phyloP scores from a whole-genome alignment of 30 jellyfish, hydroid and myxozoan genomes.

The Phacellophora camtschatica region DNA sequence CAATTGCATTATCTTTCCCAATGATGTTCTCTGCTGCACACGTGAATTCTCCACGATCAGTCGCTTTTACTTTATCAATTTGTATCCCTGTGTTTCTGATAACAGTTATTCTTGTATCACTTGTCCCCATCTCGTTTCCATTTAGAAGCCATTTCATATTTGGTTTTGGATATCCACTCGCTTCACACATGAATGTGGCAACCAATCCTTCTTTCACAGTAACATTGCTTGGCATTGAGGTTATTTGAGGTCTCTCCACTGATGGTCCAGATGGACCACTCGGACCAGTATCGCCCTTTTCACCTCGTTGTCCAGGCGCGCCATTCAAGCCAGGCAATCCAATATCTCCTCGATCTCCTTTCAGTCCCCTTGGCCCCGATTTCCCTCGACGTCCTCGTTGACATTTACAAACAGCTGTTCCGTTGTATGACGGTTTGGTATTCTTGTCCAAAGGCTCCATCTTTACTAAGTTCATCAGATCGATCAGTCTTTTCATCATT shows the following conservation, averaged over 20 bases:
- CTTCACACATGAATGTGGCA: constrained; percentile 22
- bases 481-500: no score
- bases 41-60: constrained; percentile 6
- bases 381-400: constrained; percentile 31
- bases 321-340: background rate
- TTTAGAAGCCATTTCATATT: constrained; percentile 12
- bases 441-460: no score
- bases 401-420: no score
- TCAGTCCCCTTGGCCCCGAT: constrained; percentile 22
- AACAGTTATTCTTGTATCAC: background rate
- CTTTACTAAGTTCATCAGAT: no score
- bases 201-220: constrained; percentile 13
- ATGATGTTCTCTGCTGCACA: constrained; percentile 29
- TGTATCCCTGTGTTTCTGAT: background rate
- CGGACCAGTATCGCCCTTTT: constrained; percentile 48
- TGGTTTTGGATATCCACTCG: constrained; percentile 50
- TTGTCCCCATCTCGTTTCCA: background rate
- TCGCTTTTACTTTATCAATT: background rate
- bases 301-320: constrained; percentile 2
- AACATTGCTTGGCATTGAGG: constrained; percentile 8
- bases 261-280: constrained; percentile 61
- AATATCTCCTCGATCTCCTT: background rate
- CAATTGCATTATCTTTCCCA: constrained; percentile 14
- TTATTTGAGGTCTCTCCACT: constrained; percentile 16
- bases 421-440: no score